phyloP scores from a whole-genome alignment of 1,140 invertebrate genomes.

The Pristionchus pacificus region DNA sequence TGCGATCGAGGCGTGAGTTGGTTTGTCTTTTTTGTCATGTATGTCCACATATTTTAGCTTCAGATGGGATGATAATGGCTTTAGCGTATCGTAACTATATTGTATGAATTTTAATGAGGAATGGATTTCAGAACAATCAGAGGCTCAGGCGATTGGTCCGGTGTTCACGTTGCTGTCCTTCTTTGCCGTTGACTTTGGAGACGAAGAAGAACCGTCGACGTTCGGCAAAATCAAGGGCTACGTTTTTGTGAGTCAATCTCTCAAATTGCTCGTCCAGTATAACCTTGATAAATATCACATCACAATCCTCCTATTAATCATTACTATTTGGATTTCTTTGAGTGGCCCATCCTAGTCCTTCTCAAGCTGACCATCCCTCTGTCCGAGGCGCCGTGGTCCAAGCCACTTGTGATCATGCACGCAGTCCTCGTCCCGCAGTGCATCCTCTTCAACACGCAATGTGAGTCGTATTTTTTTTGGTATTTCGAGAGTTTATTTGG shows the following conservation, averaged over 20 bases:
- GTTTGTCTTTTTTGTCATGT: too few relatives aligned
- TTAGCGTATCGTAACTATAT: too few relatives aligned
- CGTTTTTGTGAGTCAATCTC: slow-evolving; percentile 8
- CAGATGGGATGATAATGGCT: too few relatives aligned
- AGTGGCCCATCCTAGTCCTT: slow-evolving; percentile 63
- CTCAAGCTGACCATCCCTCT: slow-evolving; percentile 67
- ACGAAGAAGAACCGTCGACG: slow-evolving; percentile 11
- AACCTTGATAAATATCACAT: not conserved
- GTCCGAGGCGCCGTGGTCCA: slow-evolving; percentile 67
- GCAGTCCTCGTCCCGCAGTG: slow-evolving; percentile 63
- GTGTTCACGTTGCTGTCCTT: too few relatives aligned
- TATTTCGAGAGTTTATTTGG: too few relatives aligned
- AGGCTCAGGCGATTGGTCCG: too few relatives aligned
- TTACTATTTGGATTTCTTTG: slow-evolving; percentile 37
- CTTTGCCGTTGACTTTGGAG: too few relatives aligned
- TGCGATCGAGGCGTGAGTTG: too few relatives aligned
- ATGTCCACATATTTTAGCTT: too few relatives aligned
- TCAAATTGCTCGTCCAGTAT: not conserved
- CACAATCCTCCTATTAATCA: not conserved
- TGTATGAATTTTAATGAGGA: too few relatives aligned
- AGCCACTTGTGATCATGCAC: slow-evolving; percentile 65
- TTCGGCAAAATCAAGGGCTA: slow-evolving; percentile 12
- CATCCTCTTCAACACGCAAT: slow-evolving; percentile 43
- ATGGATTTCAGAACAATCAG: too few relatives aligned
- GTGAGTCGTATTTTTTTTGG: too few relatives aligned